phyloP scores from a whole-genome alignment of 2,113 vertebrate species.

The Sapajus apella region DNA sequence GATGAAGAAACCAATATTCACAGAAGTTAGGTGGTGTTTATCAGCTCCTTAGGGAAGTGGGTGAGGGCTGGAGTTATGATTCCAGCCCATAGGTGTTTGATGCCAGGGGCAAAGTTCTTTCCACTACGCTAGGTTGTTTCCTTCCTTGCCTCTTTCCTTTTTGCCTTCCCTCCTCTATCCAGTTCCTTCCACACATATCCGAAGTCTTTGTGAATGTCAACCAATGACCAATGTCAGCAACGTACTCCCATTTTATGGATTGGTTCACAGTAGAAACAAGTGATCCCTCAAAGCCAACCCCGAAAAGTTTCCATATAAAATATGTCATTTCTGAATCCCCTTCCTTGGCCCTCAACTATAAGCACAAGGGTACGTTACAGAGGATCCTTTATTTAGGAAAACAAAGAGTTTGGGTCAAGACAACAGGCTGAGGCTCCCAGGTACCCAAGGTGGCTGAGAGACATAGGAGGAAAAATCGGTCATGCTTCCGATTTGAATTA shows the following conservation, averaged over 20 bases:
- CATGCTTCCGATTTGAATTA: conserved; percentile 50
- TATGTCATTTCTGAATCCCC: not conserved
- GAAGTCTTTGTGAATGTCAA: not conserved
- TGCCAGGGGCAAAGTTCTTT: not conserved
- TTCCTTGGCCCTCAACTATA: not conserved
- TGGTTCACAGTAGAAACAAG: not conserved
- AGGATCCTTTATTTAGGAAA: conserved; percentile 14
- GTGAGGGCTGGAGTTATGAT: not conserved
- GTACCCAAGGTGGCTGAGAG: conserved; percentile 30
- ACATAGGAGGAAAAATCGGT: not conserved
- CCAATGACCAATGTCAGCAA: not conserved
- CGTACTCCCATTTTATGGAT: conserved; percentile 32
- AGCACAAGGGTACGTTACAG: not conserved
- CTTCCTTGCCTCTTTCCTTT: not conserved
- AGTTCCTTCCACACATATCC: not conserved
- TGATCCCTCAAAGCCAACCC: not conserved
- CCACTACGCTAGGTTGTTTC: not conserved
- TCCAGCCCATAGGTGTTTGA: not conserved
- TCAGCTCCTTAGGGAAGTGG: not conserved
- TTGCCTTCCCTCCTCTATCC: not conserved
- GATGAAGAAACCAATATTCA: conserved; percentile 17
- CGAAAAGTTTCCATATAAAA: conserved; percentile 9
- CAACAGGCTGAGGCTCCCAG: not conserved
- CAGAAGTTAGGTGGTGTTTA: not conserved
- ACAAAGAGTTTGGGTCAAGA: conserved; percentile 1